Conservation (phyloP, 2,113 vertebrate species). For the Phaethon lepturus region DNA sequence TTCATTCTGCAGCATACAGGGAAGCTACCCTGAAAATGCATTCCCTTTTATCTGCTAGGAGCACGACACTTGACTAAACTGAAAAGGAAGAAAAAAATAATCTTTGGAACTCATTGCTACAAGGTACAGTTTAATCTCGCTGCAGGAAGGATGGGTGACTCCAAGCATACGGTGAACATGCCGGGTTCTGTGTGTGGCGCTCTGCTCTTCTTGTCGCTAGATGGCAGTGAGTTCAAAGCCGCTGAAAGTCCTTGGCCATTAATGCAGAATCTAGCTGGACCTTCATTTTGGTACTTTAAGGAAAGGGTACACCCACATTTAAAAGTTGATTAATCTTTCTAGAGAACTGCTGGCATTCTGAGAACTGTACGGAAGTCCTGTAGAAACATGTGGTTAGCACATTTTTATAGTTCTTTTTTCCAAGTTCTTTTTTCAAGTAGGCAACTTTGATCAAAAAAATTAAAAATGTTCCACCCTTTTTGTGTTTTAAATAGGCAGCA, state of each 20-base stretch:
- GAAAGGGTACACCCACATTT: neutral
- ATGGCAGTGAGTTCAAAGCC: neutral
- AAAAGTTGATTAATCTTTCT: neutral
- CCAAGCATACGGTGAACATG: accelerated
- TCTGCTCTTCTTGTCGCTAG: neutral
- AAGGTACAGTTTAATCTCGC: neutral
- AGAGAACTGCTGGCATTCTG: neutral
- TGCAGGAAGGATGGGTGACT: neutral
- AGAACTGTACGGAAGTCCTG: neutral
- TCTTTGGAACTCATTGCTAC: neutral
- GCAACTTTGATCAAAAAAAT: neutral
- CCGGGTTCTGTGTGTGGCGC: accelerated
- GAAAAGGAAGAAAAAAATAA: neutral
- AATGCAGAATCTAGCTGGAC: neutral
- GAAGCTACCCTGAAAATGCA: neutral
- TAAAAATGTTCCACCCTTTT: neutral
- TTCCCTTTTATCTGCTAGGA: neutral
- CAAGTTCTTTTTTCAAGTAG: neutral
- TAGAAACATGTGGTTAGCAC: neutral
- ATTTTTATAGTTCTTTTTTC: neutral
- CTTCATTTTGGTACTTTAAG: neutral
- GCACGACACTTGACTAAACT: neutral
- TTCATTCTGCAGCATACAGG: neutral
- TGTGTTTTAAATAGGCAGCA: neutral
- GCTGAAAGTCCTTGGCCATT: neutral